These are phyloP conservation scores for Mola mola DNA, from an alignment of 2,113 vertebrate genomes.

Conservation along the genomic window DNA sequence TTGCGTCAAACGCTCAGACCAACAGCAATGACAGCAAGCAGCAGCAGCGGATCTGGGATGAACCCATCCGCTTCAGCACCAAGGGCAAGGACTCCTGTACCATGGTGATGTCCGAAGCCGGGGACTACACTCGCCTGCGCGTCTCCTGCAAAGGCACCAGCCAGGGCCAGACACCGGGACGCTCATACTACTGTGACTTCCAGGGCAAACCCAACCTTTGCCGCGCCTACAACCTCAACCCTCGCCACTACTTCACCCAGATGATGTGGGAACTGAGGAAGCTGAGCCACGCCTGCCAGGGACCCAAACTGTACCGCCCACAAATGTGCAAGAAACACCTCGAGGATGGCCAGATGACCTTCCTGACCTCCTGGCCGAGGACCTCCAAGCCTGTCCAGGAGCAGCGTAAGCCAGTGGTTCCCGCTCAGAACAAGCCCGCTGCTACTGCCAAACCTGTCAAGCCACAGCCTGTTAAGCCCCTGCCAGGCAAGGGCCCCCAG, in stretches of 20 bases:
- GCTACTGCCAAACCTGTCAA: conserved; percentile 58
- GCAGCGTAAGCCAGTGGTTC: conserved; percentile 40
- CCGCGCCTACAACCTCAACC: conserved; percentile 83
- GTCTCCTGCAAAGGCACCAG: conserved; percentile 81
- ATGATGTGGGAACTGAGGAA: conserved; percentile 83
- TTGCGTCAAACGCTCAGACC: conserved; percentile 73
- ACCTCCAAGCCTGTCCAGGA: conserved; percentile 56
- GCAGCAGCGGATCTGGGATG: conserved; percentile 74
- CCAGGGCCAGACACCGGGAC: conserved; percentile 63
- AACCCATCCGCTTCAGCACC: conserved; percentile 84
- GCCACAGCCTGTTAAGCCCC: conserved; percentile 57
- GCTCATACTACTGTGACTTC: conserved; percentile 87
- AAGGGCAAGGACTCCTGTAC: conserved; percentile 84
- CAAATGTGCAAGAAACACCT: conserved; percentile 83
- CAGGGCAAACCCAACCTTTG: conserved; percentile 84
- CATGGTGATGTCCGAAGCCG: conserved; percentile 76
- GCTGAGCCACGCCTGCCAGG: conserved; percentile 81
- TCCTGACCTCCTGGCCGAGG: conserved; percentile 77
- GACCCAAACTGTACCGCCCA: conserved; percentile 76
- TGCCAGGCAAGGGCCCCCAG: conserved; percentile 57
- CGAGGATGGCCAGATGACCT: conserved; percentile 82
- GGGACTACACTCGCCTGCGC: conserved; percentile 80
- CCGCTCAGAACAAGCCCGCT: conserved; percentile 50
- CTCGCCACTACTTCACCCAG: conserved; percentile 87
- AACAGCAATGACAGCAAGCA: conserved; percentile 45